Evolutionary conservation across 2,797 vertebrate species (phyloP).

Genomic region (Lophotriccus pileatus): DNA sequence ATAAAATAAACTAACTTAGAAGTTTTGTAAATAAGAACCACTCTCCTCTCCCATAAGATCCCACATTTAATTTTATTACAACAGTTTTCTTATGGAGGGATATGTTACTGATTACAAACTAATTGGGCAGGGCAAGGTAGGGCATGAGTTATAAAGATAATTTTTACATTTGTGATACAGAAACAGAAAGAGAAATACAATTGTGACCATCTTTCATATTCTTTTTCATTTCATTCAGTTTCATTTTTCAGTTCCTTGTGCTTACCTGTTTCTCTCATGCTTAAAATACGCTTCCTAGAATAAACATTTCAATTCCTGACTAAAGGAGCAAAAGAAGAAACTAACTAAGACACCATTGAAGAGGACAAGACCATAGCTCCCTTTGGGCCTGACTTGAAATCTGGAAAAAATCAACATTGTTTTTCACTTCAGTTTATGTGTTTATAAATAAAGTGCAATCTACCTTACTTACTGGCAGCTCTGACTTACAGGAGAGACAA

Average conservation of each 20-base stretch:
- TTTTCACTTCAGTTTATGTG: not conserved
- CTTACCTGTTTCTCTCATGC: not conserved
- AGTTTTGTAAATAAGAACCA: not conserved
- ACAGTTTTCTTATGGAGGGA: not conserved
- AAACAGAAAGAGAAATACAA: not conserved
- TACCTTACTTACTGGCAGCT: not conserved
- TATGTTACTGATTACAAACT: not conserved
- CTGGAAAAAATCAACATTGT: not conserved
- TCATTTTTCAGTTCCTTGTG: not conserved
- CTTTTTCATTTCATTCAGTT: not conserved
- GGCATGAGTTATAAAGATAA: not conserved
- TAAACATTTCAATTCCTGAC: not conserved
- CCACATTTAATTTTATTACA: not conserved
- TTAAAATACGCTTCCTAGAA: not conserved
- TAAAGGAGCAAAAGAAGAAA: not conserved
- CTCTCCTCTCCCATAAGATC: not conserved
- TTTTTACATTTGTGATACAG: not conserved
- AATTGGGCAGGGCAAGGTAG: not conserved
- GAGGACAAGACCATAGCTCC: not conserved
- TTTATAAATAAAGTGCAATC: not conserved
- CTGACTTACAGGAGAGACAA: not conserved
- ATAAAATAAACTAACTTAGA: not conserved
- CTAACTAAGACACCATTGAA: not conserved
- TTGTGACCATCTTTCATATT: fast-evolving
- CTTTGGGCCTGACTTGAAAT: not conserved